Evolutionary conservation across 2,888 invertebrate species (phyloP).

Genomic region (Dolomedes plantarius): DNA sequence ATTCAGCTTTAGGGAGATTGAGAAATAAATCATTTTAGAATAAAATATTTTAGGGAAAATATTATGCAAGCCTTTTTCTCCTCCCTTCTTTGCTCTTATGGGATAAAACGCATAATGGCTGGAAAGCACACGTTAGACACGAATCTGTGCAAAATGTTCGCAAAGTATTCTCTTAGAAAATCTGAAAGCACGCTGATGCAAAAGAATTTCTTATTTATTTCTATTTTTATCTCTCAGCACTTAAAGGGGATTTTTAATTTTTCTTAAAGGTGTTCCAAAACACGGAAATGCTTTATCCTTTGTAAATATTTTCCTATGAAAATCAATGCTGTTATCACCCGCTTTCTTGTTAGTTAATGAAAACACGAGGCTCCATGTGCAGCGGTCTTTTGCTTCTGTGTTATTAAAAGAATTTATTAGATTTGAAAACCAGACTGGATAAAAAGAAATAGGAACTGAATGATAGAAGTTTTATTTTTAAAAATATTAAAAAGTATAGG

Average conservation of each 20-base stretch:
- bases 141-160: neutral
- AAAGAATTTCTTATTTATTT: neutral
- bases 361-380: too few species aligned
- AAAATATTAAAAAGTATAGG: too few species aligned
- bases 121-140: neutral
- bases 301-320: too few species aligned
- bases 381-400: too few species aligned
- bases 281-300: neutral
- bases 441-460: too few species aligned
- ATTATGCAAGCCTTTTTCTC: neutral
- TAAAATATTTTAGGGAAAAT: neutral
- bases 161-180: slow-evolving; percentile 2
- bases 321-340: neutral
- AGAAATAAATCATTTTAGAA: slow-evolving; percentile 43
- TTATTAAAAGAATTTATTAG: too few species aligned
- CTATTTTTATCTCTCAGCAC: neutral
- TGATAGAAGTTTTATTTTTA: too few species aligned
- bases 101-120: slow-evolving; percentile 9
- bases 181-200: neutral
- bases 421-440: too few species aligned
- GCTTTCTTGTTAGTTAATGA: too few species aligned
- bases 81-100: neutral
- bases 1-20: slow-evolving; percentile 37
- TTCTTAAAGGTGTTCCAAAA: neutral
- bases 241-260: neutral